These are phyloP conservation scores for Microplitis manilae DNA, from an alignment of 2,888 invertebrate genomes.

Conservation along the genomic window DNA sequence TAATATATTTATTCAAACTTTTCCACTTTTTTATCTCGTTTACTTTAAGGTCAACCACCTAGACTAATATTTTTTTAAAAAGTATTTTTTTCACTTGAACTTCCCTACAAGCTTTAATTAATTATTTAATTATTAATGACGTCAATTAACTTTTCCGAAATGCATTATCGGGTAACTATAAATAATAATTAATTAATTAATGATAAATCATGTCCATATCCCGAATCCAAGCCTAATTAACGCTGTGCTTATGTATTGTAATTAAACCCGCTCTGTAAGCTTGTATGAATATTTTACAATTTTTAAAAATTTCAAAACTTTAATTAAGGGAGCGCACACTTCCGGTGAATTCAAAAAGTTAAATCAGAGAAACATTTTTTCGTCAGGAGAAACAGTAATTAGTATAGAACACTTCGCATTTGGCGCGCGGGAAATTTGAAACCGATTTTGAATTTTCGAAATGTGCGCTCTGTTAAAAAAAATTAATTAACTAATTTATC, in stretches of 20 bases:
- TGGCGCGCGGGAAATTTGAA: no score
- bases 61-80: neutral
- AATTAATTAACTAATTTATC: no score
- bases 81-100: no score
- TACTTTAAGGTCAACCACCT: neutral
- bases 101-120: neutral
- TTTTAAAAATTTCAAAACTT: neutral
- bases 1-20: neutral
- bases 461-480: no score
- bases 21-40: neutral
- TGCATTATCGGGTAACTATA: no score
- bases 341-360: neutral
- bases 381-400: neutral
- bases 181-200: no score
- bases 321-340: neutral
- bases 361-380: neutral
- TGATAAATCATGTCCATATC: neutral
- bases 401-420: no score
- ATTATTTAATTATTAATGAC: neutral
- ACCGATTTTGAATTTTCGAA: no score
- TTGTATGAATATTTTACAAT: neutral
- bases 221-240: neutral
- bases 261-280: neutral
- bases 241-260: neutral
- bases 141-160: no score